Evolutionary conservation across 53 echinoderm and acorn worm genomes (phyloP).

Genomic region (Echinometra lucunter): DNA sequence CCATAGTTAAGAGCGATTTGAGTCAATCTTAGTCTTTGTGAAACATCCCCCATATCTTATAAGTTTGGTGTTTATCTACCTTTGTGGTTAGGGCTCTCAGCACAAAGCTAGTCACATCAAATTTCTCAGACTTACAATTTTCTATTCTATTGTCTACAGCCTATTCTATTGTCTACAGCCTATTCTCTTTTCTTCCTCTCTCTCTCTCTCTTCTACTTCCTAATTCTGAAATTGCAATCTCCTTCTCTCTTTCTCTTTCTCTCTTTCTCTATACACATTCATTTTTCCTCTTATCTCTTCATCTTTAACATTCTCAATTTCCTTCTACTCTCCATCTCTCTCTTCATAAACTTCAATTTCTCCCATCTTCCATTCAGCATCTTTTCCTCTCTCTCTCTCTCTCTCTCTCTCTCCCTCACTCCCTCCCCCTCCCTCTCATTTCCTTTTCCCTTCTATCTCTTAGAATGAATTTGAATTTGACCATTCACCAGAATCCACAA

Average conservation of each 20-base stretch:
- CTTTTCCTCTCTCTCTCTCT: neutral
- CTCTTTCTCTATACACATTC: neutral
- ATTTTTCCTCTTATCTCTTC: neutral
- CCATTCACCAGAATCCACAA: no score
- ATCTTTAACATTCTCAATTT: neutral
- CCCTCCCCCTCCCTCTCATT: neutral
- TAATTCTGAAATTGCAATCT: no score
- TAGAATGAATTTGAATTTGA: no score
- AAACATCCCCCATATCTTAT: slow-evolving; percentile 1
- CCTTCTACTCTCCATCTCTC: neutral
- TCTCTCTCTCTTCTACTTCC: neutral
- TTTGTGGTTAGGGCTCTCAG: neutral
- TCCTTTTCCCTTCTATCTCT: neutral
- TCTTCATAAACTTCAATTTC: neutral
- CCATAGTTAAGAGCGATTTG: no score
- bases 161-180: neutral
- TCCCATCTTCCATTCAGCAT: no score
- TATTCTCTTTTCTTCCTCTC: neutral
- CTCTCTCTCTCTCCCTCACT: neutral
- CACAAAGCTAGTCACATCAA: neutral
- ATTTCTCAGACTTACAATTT: neutral
- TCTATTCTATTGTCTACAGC: neutral
- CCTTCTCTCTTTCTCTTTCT: neutral
- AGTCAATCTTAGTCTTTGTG: no score
- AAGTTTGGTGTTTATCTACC: neutral